phyloP scores from a whole-genome alignment of 1,140 invertebrate genomes.

The Saxidomus purpurata region DNA sequence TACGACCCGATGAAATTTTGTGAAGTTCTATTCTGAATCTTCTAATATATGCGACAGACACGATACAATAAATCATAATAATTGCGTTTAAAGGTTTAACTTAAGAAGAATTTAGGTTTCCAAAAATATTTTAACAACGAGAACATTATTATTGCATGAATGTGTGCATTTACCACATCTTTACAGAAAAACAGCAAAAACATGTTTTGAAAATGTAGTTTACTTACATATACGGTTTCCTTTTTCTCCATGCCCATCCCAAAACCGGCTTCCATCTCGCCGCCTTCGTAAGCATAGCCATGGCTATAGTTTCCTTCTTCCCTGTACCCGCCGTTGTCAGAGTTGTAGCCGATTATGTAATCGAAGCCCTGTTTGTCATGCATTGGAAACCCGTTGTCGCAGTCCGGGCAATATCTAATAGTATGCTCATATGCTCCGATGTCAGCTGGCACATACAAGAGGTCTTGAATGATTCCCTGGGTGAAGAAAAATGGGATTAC shows the following conservation, averaged over 20 bases:
- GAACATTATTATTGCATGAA: too few species aligned
- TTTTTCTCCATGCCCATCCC: constrained; percentile 58
- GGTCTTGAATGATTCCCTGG: constrained; percentile 59
- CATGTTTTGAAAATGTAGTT: too few species aligned
- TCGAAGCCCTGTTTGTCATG: not conserved
- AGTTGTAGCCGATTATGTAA: not conserved
- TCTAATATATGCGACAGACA: too few species aligned
- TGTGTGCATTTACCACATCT: too few species aligned
- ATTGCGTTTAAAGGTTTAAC: too few species aligned
- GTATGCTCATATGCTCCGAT: constrained; percentile 41
- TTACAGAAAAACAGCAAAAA: too few species aligned
- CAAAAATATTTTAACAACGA: too few species aligned
- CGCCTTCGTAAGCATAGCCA: not conserved
- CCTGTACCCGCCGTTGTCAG: not conserved
- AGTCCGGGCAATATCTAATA: constrained; percentile 40
- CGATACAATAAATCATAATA: too few species aligned
- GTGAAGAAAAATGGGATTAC: not conserved
- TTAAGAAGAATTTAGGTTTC: too few species aligned
- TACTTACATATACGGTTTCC: constrained; percentile 56
- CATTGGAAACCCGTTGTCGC: constrained; percentile 28
- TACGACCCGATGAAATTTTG: too few species aligned
- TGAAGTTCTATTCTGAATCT: too few species aligned
- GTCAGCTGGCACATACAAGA: constrained; percentile 41
- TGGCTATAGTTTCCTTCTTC: not conserved
- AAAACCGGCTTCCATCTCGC: not conserved